These are phyloP conservation scores for Nudaria mundana DNA, from an alignment of 2,888 invertebrate species.

Conservation along the genomic window DNA sequence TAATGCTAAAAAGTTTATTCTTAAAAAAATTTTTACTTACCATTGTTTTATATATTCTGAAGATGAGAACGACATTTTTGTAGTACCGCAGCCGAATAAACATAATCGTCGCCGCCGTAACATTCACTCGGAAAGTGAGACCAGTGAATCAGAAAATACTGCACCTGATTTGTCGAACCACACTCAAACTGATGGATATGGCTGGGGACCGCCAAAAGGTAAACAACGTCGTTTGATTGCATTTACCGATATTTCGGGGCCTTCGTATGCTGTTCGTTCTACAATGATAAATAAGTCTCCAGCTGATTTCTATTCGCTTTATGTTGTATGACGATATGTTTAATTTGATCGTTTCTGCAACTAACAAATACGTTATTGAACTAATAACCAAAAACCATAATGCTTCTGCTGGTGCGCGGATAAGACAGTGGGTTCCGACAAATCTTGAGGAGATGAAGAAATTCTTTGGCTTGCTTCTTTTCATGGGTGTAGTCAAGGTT, in stretches of 20 bases:
- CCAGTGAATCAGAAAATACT: neutral
- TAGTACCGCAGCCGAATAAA: too few relatives aligned
- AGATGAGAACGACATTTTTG: neutral
- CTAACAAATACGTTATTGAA: conserved; percentile 33
- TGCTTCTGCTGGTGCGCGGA: neutral
- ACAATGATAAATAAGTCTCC: conserved; percentile 20
- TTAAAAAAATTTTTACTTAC: too few relatives aligned
- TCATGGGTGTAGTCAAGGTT: conserved; percentile 3
- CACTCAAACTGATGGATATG: too few relatives aligned
- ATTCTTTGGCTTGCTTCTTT: conserved; percentile 5
- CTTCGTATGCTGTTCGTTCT: conserved; percentile 25
- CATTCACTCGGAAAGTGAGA: neutral
- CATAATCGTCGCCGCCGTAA: neutral
- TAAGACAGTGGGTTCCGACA: conserved; percentile 5
- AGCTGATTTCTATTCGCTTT: conserved; percentile 30
- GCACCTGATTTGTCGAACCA: neutral
- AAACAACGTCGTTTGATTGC: conserved; percentile 1
- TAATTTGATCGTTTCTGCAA: conserved; percentile 33
- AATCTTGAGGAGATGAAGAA: neutral
- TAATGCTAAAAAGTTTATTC: too few relatives aligned
- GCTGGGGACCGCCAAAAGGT: too few relatives aligned
- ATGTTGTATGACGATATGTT: conserved; percentile 34
- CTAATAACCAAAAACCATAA: conserved; percentile 19
- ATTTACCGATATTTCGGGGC: neutral
- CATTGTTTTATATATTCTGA: too few relatives aligned